Conservation (phyloP, 37 sponge, comb jelly and placozoan genomes). For the Eunapius fragilis region DNA sequence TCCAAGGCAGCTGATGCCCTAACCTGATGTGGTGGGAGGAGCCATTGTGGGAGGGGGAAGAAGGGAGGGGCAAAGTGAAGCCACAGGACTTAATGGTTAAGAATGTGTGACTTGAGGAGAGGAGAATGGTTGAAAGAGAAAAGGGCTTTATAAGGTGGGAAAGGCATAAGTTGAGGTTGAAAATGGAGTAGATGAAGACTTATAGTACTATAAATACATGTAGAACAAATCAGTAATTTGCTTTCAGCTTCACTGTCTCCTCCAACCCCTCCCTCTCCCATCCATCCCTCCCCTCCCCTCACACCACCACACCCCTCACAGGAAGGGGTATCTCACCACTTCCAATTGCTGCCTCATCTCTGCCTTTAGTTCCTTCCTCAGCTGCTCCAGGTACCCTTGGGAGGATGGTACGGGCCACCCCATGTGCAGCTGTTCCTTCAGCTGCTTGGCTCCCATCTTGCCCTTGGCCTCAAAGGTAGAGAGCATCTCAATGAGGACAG, state of each 20-base stretch:
- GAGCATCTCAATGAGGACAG: conserved; percentile 73
- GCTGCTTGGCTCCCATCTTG: conserved; percentile 60
- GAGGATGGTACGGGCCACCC: conserved; percentile 74
- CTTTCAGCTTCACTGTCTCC: too few species aligned
- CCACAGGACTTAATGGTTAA: too few species aligned
- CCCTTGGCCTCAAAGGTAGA: conserved; percentile 72
- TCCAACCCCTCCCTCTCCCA: not conserved
- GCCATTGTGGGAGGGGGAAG: too few species aligned
- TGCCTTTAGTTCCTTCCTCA: conserved; percentile 44
- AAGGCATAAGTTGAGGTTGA: too few species aligned
- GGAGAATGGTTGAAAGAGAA: too few species aligned
- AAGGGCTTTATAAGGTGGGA: too few species aligned
- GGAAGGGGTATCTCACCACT: conserved; percentile 53
- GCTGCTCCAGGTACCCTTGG: conserved; percentile 40
- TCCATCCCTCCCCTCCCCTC: not conserved
- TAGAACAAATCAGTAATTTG: too few species aligned
- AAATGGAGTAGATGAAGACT: too few species aligned
- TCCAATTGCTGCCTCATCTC: conserved; percentile 71
- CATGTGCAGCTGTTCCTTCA: conserved; percentile 69
- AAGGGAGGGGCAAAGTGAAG: too few species aligned
- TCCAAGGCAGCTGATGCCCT: conserved; percentile 63
- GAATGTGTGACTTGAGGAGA: too few species aligned
- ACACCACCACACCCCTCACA: not conserved
- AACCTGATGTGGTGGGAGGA: conserved; percentile 38
- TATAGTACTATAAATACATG: too few species aligned